Percentiles rank a stretch among this genome's conserved stretches.
Evolutionary conservation across 2,888 invertebrate genomes (phyloP).

Genomic region (Amiota communis): DNA sequence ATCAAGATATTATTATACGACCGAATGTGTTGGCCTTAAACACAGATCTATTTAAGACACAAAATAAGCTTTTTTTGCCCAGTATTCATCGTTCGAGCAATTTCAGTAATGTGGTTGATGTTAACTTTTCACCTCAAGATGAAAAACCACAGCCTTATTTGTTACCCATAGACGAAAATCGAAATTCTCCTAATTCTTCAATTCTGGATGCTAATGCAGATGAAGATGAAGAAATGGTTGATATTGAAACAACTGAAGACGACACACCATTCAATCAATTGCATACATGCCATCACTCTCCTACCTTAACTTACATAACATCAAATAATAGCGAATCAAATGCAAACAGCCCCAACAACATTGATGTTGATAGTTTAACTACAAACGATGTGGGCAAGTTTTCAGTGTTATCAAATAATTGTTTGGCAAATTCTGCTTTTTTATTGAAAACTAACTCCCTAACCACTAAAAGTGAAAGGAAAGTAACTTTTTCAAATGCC

Average conservation of each 20-base stretch:
- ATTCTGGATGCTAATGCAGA: conserved; percentile 73
- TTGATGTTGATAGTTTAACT: conserved; percentile 53
- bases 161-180: conserved; percentile 20
- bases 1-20: background rate
- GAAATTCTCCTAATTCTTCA: conserved; percentile 71
- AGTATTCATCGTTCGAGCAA: background rate
- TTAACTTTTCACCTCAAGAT: background rate
- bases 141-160: background rate
- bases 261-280: conserved; percentile 69
- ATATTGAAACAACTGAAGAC: conserved; percentile 90
- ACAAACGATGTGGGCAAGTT: conserved; percentile 52
- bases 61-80: too few relatives aligned
- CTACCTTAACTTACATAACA: conserved; percentile 21
- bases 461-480: too few relatives aligned
- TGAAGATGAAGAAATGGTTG: conserved; percentile 81
- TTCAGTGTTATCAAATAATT: background rate
- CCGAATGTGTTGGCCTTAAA: background rate
- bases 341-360: conserved; percentile 43
- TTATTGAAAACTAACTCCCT: background rate
- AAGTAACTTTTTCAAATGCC: too few relatives aligned
- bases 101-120: background rate
- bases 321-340: conserved; percentile 37
- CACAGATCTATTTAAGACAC: background rate
- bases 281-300: conserved; percentile 22
- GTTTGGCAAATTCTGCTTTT: background rate